Base-by-base conservation (phyloP, 2,113 vertebrate genomes). In the Axis porcinus region DNA sequence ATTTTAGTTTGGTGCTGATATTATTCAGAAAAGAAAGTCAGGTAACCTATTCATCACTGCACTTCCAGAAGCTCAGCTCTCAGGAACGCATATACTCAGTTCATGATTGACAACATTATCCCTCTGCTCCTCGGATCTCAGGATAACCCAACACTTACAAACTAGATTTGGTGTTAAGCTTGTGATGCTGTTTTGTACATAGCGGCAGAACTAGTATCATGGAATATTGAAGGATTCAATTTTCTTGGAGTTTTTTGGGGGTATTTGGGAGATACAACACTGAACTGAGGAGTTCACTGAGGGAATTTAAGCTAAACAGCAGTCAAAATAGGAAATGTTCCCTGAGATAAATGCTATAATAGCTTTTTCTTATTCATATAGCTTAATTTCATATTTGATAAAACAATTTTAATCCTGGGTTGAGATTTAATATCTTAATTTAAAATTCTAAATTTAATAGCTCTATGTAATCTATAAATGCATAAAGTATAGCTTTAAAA, bases 341-440 rank as follows among this genome's bases (percentile, higher is more conserved):
- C 54, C 89, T 62, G 25, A 86, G 43, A 54, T 93, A 57, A 81
- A 84, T 40, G 62, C 36, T 19, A 40, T 54, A 87, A 19, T 43
- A 60, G 36, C 47, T 50, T 13, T 50, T 50, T 14, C 47, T 50
- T 50, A 19, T 70, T 89, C 47, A 74, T 82, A 89, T 4, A 52
- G 19, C 3, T 67, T 27, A 45, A 19, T 58, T 83, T 97, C 36
- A 8, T 83, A 54, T 33, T 47, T 67, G 14, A 19, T 54, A 78
- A 87, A 57, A 84, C n/a, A 52, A 87, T 33, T 84, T 36, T 70
- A 93, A 76, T 94, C 0, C 23, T 52, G 7, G 6, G 14, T 11
- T 93, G 14, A 87, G 3, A 89, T 79, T 91, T 93, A 91, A 84
- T 2, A 50, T 92, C 89, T 91, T 76, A 64, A 81, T 54, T 82